Evolutionary conservation across 2,113 vertebrate genomes (phyloP).

Genomic region (Rhynchomys soricoides): DNA sequence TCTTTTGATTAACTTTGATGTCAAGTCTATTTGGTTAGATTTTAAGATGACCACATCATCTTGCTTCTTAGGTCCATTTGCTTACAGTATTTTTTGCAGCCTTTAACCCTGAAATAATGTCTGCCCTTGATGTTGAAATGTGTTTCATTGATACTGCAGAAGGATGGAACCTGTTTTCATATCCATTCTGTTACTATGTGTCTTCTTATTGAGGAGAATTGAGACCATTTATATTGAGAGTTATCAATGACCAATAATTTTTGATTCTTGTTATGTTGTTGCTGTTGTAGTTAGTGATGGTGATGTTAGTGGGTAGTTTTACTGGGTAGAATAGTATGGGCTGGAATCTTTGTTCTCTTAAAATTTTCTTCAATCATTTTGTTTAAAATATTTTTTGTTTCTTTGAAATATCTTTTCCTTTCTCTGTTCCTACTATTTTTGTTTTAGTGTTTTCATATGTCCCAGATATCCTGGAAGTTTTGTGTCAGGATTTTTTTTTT

Average conservation of each 20-base stretch:
- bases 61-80: neutral
- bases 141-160: neutral
- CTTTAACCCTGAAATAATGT: no score
- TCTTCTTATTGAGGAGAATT: neutral
- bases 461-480: neutral
- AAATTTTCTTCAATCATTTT: no score
- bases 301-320: neutral
- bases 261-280: neutral
- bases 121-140: neutral
- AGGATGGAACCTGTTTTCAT: neutral
- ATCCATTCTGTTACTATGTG: neutral
- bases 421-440: neutral
- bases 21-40: neutral
- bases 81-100: neutral
- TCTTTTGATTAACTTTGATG: neutral
- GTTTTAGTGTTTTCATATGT: neutral
- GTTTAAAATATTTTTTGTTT: neutral
- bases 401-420: neutral
- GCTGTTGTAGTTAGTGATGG: neutral
- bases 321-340: neutral
- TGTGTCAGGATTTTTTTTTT: neutral
- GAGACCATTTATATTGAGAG: neutral
- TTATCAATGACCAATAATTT: neutral
- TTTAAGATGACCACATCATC: neutral
- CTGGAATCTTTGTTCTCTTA: neutral